phyloP scores from a whole-genome alignment of 2,797 vertebrate genomes.

The Jordanella pulchra region DNA sequence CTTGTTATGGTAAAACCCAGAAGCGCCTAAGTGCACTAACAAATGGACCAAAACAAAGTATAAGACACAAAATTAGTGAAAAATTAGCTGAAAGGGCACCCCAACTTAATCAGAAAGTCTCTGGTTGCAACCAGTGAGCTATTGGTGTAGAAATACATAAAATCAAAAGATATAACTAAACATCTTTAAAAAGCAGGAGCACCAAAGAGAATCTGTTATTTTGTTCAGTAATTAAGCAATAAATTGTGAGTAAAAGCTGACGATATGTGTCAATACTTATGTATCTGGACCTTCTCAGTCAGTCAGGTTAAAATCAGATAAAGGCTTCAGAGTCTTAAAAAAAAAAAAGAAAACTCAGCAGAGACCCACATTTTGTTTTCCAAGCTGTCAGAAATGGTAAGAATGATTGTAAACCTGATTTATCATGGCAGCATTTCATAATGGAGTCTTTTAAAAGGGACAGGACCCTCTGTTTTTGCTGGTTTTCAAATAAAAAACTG shows the following conservation, averaged over 20 bases:
- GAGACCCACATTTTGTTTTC: slow-evolving; percentile 6
- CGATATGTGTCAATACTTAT: neutral
- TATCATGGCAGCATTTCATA: slow-evolving; percentile 15
- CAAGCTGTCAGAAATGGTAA: slow-evolving; percentile 31
- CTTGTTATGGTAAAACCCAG: too few relatives aligned
- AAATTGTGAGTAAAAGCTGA: neutral
- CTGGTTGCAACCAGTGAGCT: too few relatives aligned
- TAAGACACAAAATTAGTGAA: too few relatives aligned
- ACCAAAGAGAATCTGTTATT: neutral
- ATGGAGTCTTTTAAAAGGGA: slow-evolving; percentile 17
- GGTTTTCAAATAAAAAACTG: too few relatives aligned
- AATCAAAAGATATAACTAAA: too few relatives aligned
- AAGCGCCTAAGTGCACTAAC: too few relatives aligned
- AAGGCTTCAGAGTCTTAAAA: slow-evolving; percentile 1
- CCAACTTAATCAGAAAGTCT: too few relatives aligned
- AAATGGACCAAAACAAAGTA: too few relatives aligned
- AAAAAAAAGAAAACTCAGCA: slow-evolving; percentile 3
- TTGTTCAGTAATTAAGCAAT: neutral
- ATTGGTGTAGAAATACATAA: too few relatives aligned
- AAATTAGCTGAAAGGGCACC: too few relatives aligned
- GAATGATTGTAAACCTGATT: slow-evolving; percentile 14
- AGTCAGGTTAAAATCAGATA: slow-evolving; percentile 7
- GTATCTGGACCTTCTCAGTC: slow-evolving; percentile 10
- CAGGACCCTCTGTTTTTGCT: slow-evolving; percentile 6
- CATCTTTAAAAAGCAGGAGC: neutral